phyloP scores from a whole-genome alignment of 2,888 invertebrate species.

The Patella pellucida region DNA sequence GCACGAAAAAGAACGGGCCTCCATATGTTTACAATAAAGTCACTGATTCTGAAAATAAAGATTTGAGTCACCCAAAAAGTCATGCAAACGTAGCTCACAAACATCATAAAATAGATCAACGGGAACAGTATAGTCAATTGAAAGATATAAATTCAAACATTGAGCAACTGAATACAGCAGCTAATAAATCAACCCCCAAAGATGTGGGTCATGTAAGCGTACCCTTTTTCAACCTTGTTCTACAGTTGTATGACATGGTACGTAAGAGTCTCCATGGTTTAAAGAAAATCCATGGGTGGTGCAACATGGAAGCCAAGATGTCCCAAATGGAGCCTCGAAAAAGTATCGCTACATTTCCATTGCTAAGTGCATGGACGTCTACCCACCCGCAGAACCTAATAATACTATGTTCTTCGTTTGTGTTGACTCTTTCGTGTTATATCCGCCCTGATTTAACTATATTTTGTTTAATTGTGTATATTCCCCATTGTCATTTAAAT shows the following conservation, averaged over 20 bases:
- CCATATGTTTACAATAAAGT: too few species aligned
- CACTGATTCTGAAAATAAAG: background rate
- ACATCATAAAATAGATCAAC: background rate
- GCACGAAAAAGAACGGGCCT: too few species aligned
- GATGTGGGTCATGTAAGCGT: background rate
- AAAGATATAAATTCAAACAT: background rate
- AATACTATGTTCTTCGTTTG: background rate
- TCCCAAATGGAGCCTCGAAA: background rate
- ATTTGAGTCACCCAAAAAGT: background rate
- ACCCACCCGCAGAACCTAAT: background rate
- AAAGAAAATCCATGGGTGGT: background rate
- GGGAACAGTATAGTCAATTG: background rate
- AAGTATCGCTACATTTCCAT: background rate
- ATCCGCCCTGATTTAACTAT: constrained; percentile 48
- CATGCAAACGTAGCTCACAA: too few species aligned
- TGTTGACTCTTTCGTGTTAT: constrained; percentile 36
- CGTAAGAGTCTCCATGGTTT: background rate
- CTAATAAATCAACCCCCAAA: background rate
- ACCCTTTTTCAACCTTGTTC: too few species aligned
- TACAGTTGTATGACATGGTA: background rate
- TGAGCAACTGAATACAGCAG: background rate
- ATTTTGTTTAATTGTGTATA: constrained; percentile 17
- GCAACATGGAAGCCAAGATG: background rate
- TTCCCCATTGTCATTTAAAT: constrained; percentile 8
- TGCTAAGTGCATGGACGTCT: background rate